Base-by-base conservation (phyloP, 2,113 vertebrate genomes). In the Hystrix cristata region DNA sequence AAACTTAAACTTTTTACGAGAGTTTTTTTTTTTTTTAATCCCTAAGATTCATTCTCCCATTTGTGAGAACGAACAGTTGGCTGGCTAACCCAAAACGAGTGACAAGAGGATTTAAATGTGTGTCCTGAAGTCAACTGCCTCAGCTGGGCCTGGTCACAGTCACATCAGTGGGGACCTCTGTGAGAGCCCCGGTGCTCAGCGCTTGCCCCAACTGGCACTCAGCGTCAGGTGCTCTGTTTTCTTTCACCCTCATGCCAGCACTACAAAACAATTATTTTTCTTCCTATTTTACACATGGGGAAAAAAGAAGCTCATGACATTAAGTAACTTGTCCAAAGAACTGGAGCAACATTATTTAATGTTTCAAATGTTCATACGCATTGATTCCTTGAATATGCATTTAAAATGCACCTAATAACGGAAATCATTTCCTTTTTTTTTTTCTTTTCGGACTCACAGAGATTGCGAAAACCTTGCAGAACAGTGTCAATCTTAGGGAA, bases 51-150 rank as follows among this genome's bases (percentile, higher is more conserved):
- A 51, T 74, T n/a, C 62, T 62, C 12, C 46, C n/a, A 72, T 86
- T 95, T 79, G 46, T 89, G 23, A 55, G 21, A 78, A 29, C 81
- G 21, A 78, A 29, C 85, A 65, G 48, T 65, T 48, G 80, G 21
- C 60, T 71, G 23, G 3, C 13, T 59, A 72, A 87, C 18, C 1
- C 2, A 57, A 81, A 60, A 81, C 4, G 4, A 51, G 46, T 57
- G 2, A 12, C 25, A 53, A 74, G 13, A 51, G 7, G 34, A 65
- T 85, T 27, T 38, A 27, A 67, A 55, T 8, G 55, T 57, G 7
- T 1, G 2, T 0, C 2, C 38, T 11, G 27, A 48, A 29, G 6
- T 14, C 31, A 0, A 1, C 3, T 0, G 0, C 7, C 43, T n/a
- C 0, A 0, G 2, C 46, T 67, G 15, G 13, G 34, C 4, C 7